These are phyloP conservation scores for Volucella zonaria DNA, from an alignment of 2,888 invertebrate species.

Conservation along the genomic window DNA sequence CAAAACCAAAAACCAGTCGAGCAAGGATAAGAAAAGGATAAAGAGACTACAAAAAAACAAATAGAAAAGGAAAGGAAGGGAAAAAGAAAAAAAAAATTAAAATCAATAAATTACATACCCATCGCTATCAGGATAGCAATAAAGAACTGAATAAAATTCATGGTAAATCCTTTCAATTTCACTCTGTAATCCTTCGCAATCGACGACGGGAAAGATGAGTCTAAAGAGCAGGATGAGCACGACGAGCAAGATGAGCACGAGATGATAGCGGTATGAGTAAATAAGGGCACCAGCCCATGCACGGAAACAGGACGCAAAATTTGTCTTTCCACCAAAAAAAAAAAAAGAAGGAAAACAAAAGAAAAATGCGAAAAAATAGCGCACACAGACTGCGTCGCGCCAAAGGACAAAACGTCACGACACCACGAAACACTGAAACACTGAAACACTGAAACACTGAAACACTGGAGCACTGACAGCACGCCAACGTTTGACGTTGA, in stretches of 20 bases:
- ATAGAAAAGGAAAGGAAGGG: slow-evolving; percentile 3
- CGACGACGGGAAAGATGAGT: slow-evolving; percentile 53
- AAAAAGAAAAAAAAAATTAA: slow-evolving; percentile 68
- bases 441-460: too few relatives aligned
- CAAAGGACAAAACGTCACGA: slow-evolving; percentile 51
- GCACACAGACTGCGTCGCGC: slow-evolving; percentile 43
- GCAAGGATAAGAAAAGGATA: slow-evolving; percentile 14
- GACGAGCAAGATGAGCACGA: slow-evolving; percentile 3
- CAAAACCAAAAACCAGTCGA: neutral
- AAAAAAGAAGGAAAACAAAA: neutral
- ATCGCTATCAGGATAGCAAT: slow-evolving; percentile 75
- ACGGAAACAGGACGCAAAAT: too few relatives aligned
- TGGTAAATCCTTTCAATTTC: slow-evolving; percentile 78
- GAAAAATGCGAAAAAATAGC: neutral
- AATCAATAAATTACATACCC: slow-evolving; percentile 75
- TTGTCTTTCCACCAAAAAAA: too few relatives aligned
- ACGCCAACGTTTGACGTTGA: slow-evolving; percentile 21
- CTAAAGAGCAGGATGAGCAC: slow-evolving; percentile 5
- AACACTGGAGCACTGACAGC: neutral
- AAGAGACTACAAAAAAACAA: slow-evolving; percentile 17
- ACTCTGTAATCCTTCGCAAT: slow-evolving; percentile 77
- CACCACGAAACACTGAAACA: slow-evolving; percentile 3
- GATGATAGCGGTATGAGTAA: neutral
- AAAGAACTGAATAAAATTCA: slow-evolving; percentile 77
- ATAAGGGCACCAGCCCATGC: too few relatives aligned